Percentiles rank a stretch among this genome's conserved stretches.
Evolutionary conservation across 2,113 vertebrate genomes (phyloP).

Genomic region (Todiramphus chloris): DNA sequence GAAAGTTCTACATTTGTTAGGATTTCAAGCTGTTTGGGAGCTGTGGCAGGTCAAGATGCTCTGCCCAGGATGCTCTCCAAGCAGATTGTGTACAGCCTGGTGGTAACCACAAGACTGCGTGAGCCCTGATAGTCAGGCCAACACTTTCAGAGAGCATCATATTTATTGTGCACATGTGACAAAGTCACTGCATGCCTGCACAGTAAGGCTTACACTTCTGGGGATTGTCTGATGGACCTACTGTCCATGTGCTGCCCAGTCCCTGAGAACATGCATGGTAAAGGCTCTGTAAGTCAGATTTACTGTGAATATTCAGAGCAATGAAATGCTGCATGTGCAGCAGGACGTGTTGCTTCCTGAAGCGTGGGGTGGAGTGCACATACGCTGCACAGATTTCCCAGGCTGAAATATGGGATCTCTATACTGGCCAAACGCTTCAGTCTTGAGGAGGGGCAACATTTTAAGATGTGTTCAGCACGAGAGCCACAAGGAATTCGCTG

Average conservation of each 20-base stretch:
- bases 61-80: slow-evolving; percentile 1
- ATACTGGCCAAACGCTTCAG: background rate
- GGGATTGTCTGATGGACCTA: slow-evolving; percentile 6
- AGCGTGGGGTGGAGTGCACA: background rate
- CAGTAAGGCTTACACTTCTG: slow-evolving; percentile 26
- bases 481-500: background rate
- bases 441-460: background rate
- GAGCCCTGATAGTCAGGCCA: slow-evolving; percentile 10
- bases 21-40: slow-evolving; percentile 39
- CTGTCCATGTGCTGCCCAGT: slow-evolving; percentile 59
- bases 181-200: background rate
- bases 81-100: slow-evolving; percentile 36
- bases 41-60: background rate
- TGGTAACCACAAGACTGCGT: slow-evolving; percentile 55
- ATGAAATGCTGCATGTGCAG: slow-evolving; percentile 50
- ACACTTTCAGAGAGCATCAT: background rate
- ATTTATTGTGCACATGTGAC: slow-evolving; percentile 43
- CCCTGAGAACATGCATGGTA: background rate
- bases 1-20: background rate
- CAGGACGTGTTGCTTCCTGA: slow-evolving; percentile 58
- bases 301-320: slow-evolving; percentile 15
- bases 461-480: background rate
- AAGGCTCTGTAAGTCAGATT: slow-evolving; percentile 40
- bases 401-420: background rate
- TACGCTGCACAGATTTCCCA: slow-evolving; percentile 59